These are phyloP conservation scores for Cassiopea andromeda DNA, from an alignment of 30 jellyfish, hydroid and myxozoan species.

Conservation along the genomic window DNA sequence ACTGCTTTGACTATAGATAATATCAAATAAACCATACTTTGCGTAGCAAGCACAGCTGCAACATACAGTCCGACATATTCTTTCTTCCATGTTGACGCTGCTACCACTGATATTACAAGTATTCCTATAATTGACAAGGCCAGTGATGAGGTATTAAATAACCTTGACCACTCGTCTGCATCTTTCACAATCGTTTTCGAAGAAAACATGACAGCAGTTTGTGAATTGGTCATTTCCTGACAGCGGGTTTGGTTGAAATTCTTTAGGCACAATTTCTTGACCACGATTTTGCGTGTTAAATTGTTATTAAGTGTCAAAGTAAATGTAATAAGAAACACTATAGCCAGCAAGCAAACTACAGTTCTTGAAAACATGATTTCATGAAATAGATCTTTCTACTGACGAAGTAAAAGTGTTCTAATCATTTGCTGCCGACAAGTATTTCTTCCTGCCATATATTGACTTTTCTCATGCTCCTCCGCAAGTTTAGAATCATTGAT, in stretches of 20 bases:
- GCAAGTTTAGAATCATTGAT: no score
- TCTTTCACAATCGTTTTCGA: not conserved
- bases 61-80: slow-evolving; percentile 46
- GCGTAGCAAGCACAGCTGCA: slow-evolving; percentile 16
- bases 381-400: no score
- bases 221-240: not conserved
- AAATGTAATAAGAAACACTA: slow-evolving; percentile 9
- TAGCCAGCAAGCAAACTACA: not conserved
- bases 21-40: slow-evolving; percentile 50
- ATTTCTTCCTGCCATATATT: no score
- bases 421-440: no score
- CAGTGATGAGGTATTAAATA: not conserved
- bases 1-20: slow-evolving; percentile 8
- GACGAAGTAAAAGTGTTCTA: no score
- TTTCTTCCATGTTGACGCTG: slow-evolving; percentile 9
- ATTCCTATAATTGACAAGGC: slow-evolving; percentile 11
- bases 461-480: no score
- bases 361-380: slow-evolving; percentile 18
- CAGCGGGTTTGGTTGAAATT: slow-evolving; percentile 10
- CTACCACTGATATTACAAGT: slow-evolving; percentile 2
- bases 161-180: slow-evolving; percentile 13
- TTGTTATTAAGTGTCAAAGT: not conserved
- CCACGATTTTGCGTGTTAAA: slow-evolving; percentile 10
- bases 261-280: slow-evolving; percentile 20
- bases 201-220: not conserved